Conservation (phyloP, 2,797 vertebrate species). For the Huso huso region DNA sequence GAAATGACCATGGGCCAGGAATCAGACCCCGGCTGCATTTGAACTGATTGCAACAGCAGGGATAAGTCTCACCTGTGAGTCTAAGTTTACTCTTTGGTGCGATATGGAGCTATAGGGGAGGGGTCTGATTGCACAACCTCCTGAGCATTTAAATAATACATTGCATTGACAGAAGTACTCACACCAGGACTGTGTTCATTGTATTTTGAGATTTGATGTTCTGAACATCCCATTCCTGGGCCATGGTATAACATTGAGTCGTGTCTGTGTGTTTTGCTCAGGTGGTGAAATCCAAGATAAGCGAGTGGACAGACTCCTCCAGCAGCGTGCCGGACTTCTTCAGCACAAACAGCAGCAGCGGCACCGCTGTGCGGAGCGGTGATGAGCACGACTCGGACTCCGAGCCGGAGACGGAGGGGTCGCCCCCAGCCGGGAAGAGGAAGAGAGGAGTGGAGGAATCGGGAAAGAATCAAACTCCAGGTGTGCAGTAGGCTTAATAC, state of each 20-base stretch:
- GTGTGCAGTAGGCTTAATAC: constrained; percentile 20
- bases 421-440: constrained; percentile 33
- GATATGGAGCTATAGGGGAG: too few relatives aligned
- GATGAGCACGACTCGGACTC: constrained; percentile 5
- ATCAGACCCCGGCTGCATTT: too few relatives aligned
- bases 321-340: constrained; percentile 65
- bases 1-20: too few relatives aligned
- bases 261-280: constrained; percentile 27
- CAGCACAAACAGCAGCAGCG: constrained; percentile 34
- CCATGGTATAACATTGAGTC: not conserved
- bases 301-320: constrained; percentile 19
- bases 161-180: too few relatives aligned
- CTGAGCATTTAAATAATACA: too few relatives aligned
- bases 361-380: not conserved
- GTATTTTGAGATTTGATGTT: too few relatives aligned
- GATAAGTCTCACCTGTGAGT: too few relatives aligned
- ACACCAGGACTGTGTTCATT: too few relatives aligned
- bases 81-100: too few relatives aligned
- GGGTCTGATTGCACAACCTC: too few relatives aligned
- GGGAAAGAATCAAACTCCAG: constrained; percentile 26
- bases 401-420: constrained; percentile 18
- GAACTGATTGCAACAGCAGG: too few relatives aligned
- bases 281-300: constrained; percentile 49
- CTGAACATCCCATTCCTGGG: too few relatives aligned
- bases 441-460: constrained; percentile 25